Base-by-base conservation (phyloP, 37 sponge, comb jelly and placozoan genomes). In the Crambe crambe region DNA sequence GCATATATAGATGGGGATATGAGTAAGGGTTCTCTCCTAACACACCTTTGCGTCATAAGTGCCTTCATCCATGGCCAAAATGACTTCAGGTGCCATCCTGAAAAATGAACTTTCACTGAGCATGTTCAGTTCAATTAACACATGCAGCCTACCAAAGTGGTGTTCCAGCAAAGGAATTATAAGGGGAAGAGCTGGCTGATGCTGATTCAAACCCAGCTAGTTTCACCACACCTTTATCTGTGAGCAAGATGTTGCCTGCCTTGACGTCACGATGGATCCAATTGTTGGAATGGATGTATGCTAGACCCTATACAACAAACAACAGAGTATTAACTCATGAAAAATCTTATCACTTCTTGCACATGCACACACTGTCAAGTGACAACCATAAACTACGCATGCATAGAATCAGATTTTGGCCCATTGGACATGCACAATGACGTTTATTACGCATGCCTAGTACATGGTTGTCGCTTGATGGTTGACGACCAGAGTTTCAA, bases 121-220 rank as follows among this genome's bases (percentile, higher is more conserved):
- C 8, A 61, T n/a, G 0, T 38, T 38, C 29, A 29, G 29, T 6
- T 22, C 32, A 54, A 56, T 10, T 20, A 58, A 29, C 36, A 32
- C 8, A 17, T 1, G 20, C 26, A 4, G 82, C 94, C 75, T 57
- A 97, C 99, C 99, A 98, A 77, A 94, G 96, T n/a, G 99, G 99
- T 30, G 99, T 96, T 23, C 99, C 99, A 21, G 96, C 99, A 70
- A 98, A 96, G 15, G 97, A 95, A 66, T 95, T 98, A 10, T 94
- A 96, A 21, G 99, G 99, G 43, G 80, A 82, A 22, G 81, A 85
- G 27, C 69, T 56, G 12, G 78, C 63, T 31, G 95, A 94, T 31
- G 99, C 99, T 58, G 97, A 96, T 15, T 96, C 99, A 96, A 98
- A 98, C 78, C 96, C 99, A 39, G 89, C 97, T 21, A 98, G 72